These are phyloP conservation scores for Xiphophorus couchianus DNA, from an alignment of 2,113 vertebrate species.

Conservation along the genomic window DNA sequence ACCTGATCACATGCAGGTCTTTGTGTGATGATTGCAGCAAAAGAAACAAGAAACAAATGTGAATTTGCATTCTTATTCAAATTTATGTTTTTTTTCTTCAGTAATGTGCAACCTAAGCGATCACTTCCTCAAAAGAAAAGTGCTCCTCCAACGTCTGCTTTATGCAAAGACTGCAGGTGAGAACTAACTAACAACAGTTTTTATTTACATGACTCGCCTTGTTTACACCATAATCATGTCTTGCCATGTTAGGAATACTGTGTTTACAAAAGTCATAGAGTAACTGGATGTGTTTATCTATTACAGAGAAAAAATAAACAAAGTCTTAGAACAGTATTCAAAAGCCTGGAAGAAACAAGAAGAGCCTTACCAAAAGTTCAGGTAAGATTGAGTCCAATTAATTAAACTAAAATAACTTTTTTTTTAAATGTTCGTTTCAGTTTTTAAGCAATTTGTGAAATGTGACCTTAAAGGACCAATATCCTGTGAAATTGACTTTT, in stretches of 20 bases:
- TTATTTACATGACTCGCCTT: not conserved
- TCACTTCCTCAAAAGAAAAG: not conserved
- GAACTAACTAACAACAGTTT: not conserved
- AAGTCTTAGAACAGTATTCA: constrained; percentile 45
- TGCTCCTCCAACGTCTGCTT: not conserved
- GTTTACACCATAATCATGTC: not conserved
- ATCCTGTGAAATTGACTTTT: no score
- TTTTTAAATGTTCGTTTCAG: not conserved
- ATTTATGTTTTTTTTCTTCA: constrained; percentile 4
- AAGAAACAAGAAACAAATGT: no score
- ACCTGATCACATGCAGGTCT: not conserved
- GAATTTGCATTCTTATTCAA: not conserved
- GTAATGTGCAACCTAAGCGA: constrained; percentile 18
- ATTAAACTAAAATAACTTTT: not conserved
- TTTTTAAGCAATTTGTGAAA: not conserved
- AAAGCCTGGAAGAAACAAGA: constrained; percentile 69
- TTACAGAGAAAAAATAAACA: constrained; percentile 51
- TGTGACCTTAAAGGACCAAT: not conserved
- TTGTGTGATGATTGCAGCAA: no score
- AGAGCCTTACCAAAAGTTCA: constrained; percentile 62
- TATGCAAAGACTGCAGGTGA: constrained; percentile 63
- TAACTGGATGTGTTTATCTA: constrained; percentile 14
- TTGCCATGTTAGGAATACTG: not conserved
- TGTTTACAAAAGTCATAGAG: not conserved
- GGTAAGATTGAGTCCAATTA: constrained; percentile 50